These are phyloP conservation scores for Eulemur mongoz DNA, from an alignment of 2,797 vertebrate genomes.

Conservation along the genomic window DNA sequence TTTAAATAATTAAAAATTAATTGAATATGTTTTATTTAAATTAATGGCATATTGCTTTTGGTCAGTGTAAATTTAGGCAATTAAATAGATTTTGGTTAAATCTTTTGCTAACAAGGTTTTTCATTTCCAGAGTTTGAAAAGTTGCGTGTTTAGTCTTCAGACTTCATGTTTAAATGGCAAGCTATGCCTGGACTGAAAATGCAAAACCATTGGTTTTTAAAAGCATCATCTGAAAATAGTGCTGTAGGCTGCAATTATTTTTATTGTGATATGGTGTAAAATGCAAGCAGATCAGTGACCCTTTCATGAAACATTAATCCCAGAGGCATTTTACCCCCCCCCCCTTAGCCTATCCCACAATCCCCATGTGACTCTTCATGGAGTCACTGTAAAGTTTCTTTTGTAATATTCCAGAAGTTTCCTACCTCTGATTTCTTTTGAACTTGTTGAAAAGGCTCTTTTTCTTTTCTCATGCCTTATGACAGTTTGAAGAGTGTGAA, in stretches of 20 bases:
- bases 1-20: slow-evolving; percentile 44
- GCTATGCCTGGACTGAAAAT: background rate
- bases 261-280: background rate
- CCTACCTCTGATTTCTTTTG: background rate
- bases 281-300: background rate
- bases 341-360: background rate
- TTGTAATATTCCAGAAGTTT: background rate
- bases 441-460: background rate
- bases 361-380: background rate
- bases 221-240: background rate
- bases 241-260: background rate
- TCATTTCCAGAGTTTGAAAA: slow-evolving; percentile 29
- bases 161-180: background rate
- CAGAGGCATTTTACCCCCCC: background rate
- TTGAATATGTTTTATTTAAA: background rate
- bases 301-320: background rate
- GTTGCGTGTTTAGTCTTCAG: background rate
- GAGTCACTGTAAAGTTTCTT: background rate
- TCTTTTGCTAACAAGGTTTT: background rate
- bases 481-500: background rate
- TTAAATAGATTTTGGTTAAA: background rate
- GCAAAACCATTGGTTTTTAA: background rate
- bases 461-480: background rate
- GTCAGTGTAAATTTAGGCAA: background rate
- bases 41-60: background rate